Conservation (phyloP, 2,888 invertebrate genomes). For the Nomada fucata region DNA sequence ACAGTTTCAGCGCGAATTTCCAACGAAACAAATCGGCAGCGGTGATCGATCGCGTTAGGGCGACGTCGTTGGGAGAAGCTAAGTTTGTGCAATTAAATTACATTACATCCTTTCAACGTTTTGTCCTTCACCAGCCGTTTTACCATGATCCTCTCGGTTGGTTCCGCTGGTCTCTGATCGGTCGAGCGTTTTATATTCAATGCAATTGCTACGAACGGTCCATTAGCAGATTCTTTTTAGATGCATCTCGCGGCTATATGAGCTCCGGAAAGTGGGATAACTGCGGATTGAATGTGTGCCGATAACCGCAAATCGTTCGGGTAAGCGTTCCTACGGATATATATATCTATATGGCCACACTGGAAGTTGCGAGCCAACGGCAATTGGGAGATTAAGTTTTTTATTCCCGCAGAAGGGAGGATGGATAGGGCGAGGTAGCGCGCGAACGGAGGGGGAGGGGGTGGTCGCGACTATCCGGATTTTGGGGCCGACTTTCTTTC, state of each 20-base stretch:
- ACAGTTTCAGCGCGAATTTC: too few relatives aligned
- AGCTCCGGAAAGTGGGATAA: constrained; percentile 48
- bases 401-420: constrained; percentile 8
- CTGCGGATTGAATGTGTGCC: constrained; percentile 49
- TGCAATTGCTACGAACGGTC: constrained; percentile 36
- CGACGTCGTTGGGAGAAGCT: too few relatives aligned
- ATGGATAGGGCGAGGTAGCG: constrained; percentile 7
- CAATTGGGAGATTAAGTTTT: constrained; percentile 52
- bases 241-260: constrained; percentile 36
- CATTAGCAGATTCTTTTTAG: constrained; percentile 54
- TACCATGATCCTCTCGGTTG: not conserved
- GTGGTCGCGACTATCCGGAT: not conserved
- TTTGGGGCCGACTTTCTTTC: constrained; percentile 12
- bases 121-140: not conserved
- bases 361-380: constrained; percentile 49
- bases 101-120: too few relatives aligned
- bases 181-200: constrained; percentile 39
- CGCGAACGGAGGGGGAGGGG: not conserved
- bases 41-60: too few relatives aligned
- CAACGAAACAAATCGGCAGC: too few relatives aligned
- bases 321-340: constrained; percentile 39
- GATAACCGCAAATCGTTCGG: constrained; percentile 52
- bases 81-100: too few relatives aligned
- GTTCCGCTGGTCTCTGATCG: not conserved
- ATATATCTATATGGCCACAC: constrained; percentile 26